Evolutionary conservation across 2,113 vertebrate genomes (phyloP), one percentile per base, ranked within the genome.

Genomic region (Arothron firmamentum): DNA sequence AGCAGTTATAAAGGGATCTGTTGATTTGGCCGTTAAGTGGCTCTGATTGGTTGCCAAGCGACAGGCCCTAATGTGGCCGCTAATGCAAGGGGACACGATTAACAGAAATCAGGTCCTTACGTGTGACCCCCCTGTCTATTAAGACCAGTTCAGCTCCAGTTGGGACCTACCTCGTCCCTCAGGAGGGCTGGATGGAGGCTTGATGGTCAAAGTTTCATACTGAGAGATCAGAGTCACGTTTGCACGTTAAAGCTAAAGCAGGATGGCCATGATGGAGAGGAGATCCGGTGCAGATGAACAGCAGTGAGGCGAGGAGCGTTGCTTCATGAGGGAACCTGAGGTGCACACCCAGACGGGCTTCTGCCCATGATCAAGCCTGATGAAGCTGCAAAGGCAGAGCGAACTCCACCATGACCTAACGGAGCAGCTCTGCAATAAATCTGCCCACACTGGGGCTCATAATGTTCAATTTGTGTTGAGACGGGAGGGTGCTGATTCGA

Each of bases 1-100:
- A 70, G 58, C 75, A 85, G 80, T 85, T 83, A 83, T 78, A 81
- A 82, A 72, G 56, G 69, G 78, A 81, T 81, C 64, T 71, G 76
- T 85, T 83, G 82, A 82, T 83, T 78, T 80, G 79, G 66, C 45
- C 74, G 62, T 74, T 80, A 81, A 77, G 60, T 73, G 74, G 42
- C 48, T 72, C 45, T 74, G 71, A 84, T 85, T 80, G 79, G 81
- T 59, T 80, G 70, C 21, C 15, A 69, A 66, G 71, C 66, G 65
- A 68, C 66, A 67, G 62, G 21, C 53, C 57, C 52, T 75, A 81
- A 84, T 84, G 52, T 74, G 66, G 72, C 81, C 72, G 62, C 73
- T 82, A 79, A 86, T 82, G 38, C 65, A 71, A 81, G 80, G 79
- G 74, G 85, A 76, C 78, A 63, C 50, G 59, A 74, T 73, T 61